Percentiles rank a stretch among this genome's conserved stretches.
Conservation (phyloP, 37 sponge, comb jelly and placozoan species). For the Ephydatia muelleri region DNA sequence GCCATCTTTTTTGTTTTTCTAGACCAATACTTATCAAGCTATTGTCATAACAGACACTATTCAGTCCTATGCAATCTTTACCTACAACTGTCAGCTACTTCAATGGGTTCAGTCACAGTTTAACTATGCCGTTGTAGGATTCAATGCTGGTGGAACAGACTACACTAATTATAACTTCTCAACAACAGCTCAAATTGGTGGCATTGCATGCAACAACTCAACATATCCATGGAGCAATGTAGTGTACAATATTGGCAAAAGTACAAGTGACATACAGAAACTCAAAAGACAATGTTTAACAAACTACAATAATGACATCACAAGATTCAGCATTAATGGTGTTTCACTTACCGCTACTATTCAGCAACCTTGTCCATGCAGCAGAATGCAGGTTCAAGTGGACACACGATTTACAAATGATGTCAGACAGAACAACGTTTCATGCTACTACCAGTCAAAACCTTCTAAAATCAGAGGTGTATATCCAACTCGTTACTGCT, state of each 20-base stretch:
- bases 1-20: neutral
- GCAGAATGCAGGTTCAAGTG: neutral
- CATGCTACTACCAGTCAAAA: neutral
- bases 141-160: slow-evolving; percentile 24
- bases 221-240: slow-evolving; percentile 35
- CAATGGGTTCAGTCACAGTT: slow-evolving; percentile 40
- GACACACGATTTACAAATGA: neutral
- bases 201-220: slow-evolving; percentile 23
- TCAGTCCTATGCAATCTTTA: slow-evolving; percentile 61
- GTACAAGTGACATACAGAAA: neutral
- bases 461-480: neutral
- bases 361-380: slow-evolving; percentile 54
- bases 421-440: too few species aligned
- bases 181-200: neutral
- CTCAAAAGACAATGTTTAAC: neutral
- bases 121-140: slow-evolving; percentile 33
- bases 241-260: slow-evolving; percentile 1
- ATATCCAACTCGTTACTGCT: neutral
- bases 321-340: neutral
- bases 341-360: neutral
- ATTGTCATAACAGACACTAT: slow-evolving; percentile 64
- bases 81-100: slow-evolving; percentile 66
- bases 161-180: slow-evolving; percentile 26
- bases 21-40: slow-evolving; percentile 72
- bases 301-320: slow-evolving; percentile 5